These are phyloP conservation scores for Malacoraja senta DNA, from an alignment of 2,797 vertebrate species.

Conservation along the genomic window DNA sequence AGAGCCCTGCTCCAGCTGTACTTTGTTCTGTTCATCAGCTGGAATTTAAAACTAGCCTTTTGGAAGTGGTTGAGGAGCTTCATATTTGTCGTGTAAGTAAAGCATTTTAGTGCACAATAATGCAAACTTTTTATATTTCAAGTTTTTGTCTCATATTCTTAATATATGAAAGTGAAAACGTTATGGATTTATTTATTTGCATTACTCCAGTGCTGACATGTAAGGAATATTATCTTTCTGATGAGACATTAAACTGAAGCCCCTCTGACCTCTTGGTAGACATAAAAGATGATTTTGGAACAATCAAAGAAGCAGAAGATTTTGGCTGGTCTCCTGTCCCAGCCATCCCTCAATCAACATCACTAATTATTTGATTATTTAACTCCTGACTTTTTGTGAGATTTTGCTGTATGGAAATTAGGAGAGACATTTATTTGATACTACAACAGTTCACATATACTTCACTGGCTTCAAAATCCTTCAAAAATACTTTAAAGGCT, in stretches of 20 bases:
- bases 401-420: not conserved
- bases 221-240: not conserved
- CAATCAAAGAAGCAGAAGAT: not conserved
- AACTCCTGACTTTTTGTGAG: not conserved
- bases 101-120: conserved; percentile 32
- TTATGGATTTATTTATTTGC: not conserved
- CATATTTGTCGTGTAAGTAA: conserved; percentile 74
- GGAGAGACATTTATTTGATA: not conserved
- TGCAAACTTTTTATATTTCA: not conserved
- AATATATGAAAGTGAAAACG: not conserved
- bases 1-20: conserved; percentile 54
- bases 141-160: not conserved
- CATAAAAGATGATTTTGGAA: not conserved
- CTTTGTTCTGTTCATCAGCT: conserved; percentile 70
- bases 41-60: conserved; percentile 76
- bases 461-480: too few species aligned
- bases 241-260: not conserved
- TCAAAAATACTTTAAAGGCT: too few species aligned
- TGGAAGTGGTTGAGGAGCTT: conserved; percentile 82
- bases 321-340: too few species aligned
- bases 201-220: not conserved
- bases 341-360: too few species aligned
- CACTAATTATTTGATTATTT: not conserved
- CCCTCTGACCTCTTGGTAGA: too few species aligned
- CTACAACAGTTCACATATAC: not conserved